phyloP scores from a whole-genome alignment of 2,113 vertebrate genomes.

The Pygoscelis antarcticus region DNA sequence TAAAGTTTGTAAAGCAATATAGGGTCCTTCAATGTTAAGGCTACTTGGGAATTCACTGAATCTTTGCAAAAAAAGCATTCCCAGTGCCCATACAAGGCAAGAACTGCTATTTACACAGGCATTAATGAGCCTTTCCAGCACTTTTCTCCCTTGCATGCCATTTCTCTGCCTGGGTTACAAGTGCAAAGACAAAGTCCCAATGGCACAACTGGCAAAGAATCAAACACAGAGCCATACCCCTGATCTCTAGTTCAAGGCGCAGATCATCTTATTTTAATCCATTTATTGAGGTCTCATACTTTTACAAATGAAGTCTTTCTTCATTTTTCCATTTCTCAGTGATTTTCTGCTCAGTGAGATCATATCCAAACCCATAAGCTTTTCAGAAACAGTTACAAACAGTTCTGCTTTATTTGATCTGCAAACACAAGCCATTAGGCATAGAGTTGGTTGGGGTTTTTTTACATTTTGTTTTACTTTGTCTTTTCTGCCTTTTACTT shows the following conservation, averaged over 20 bases:
- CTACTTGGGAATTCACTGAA: neutral
- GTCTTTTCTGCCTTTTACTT: neutral
- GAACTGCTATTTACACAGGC: neutral
- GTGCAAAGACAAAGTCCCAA: neutral
- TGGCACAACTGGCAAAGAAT: neutral
- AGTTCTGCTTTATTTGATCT: neutral
- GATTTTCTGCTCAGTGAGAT: neutral
- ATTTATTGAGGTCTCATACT: neutral
- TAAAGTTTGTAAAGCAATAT: neutral
- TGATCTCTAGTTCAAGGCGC: neutral
- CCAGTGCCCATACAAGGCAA: neutral
- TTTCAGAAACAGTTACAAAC: neutral
- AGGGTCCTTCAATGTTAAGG: neutral
- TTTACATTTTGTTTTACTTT: neutral
- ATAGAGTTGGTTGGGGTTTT: fast-evolving
- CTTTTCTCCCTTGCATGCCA: neutral
- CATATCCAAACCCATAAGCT: neutral
- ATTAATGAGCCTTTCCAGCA: neutral
- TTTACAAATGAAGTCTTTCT: neutral
- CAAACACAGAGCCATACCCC: neutral
- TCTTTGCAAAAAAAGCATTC: neutral
- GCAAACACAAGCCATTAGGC: neutral
- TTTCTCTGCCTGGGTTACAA: constrained; percentile 38
- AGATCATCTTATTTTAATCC: neutral
- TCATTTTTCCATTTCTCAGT: neutral